A percentile compares a stretch with the other conserved stretches of the same genome.
phyloP scores from a whole-genome alignment of 2,797 vertebrate genomes.

The Galagoides demidoff region DNA sequence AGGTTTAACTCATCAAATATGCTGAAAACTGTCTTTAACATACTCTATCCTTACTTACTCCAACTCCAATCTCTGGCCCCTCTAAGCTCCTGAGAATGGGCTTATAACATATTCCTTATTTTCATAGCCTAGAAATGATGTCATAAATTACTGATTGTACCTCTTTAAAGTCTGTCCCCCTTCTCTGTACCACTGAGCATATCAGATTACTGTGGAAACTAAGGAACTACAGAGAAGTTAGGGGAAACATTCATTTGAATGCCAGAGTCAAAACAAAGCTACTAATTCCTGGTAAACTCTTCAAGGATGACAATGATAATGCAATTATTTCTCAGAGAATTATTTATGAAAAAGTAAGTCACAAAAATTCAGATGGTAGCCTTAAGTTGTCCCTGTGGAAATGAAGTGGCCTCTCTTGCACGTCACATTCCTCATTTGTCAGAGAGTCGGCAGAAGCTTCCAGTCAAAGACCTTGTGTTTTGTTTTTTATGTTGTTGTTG shows the following conservation, averaged over 20 bases:
- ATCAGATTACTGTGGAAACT: conserved; percentile 58
- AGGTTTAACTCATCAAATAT: background rate
- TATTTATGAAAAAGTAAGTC: background rate
- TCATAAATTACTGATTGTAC: conserved; percentile 62
- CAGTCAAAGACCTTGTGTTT: conserved; percentile 75
- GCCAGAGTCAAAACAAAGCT: conserved; percentile 66
- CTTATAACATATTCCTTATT: conserved; percentile 54
- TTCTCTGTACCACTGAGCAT: conserved; percentile 46
- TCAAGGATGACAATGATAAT: conserved; percentile 40
- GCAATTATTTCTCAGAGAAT: conserved; percentile 59
- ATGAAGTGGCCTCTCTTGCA: conserved; percentile 46
- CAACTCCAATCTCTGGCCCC: background rate
- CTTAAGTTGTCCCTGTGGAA: conserved; percentile 41
- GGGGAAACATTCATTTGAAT: conserved; percentile 35
- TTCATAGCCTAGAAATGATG: conserved; percentile 64
- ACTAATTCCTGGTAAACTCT: conserved; percentile 41
- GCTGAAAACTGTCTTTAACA: background rate
- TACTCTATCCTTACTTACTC: background rate
- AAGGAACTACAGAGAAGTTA: conserved; percentile 51
- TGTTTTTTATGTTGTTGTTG: conserved; percentile 65
- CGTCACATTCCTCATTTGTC: conserved; percentile 59
- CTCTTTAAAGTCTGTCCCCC: background rate
- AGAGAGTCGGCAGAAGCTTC: conserved; percentile 75
- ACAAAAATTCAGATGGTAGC: conserved; percentile 70
- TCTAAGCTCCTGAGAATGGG: background rate